phyloP scores from a whole-genome alignment of 2,797 vertebrate genomes.

The Periophthalmus magnuspinnatus region DNA sequence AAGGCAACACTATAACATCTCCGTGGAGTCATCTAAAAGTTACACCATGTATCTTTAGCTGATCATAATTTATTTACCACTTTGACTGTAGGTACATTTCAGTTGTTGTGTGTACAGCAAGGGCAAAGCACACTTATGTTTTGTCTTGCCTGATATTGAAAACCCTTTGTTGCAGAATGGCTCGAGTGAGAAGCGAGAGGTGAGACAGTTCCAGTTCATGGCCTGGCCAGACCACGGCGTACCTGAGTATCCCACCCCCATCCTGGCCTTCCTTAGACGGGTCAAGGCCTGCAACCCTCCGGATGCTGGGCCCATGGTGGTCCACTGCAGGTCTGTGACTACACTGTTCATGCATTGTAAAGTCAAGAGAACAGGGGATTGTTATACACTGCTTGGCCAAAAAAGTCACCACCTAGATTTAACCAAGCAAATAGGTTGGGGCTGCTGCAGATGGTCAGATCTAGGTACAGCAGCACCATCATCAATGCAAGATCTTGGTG shows the following conservation, averaged over 20 bases:
- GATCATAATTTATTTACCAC: not conserved
- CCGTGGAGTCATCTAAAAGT: not conserved
- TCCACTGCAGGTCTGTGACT: slow-evolving; percentile 89
- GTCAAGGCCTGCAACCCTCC: slow-evolving; percentile 93
- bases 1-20: not conserved
- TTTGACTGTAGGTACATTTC: not conserved
- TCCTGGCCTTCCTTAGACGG: slow-evolving; percentile 89
- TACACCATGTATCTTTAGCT: too few species aligned
- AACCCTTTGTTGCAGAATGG: slow-evolving; percentile 79
- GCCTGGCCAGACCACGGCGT: slow-evolving; percentile 96
- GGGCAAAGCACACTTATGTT: not conserved
- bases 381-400: too few species aligned
- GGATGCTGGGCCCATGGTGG: slow-evolving; percentile 93
- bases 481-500: too few species aligned
- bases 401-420: too few species aligned
- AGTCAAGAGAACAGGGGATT: not conserved
- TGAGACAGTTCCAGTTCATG: slow-evolving; percentile 97
- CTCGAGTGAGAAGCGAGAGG: slow-evolving; percentile 92
- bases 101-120: not conserved
- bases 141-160: not conserved
- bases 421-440: too few species aligned
- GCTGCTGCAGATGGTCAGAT: too few species aligned
- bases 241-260: slow-evolving; percentile 93
- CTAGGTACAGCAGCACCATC: too few species aligned
- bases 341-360: not conserved